Evolutionary conservation across 2,888 invertebrate genomes (phyloP), one percentile per base, ranked within the genome.

Genomic region (Lycaena phlaeas): DNA sequence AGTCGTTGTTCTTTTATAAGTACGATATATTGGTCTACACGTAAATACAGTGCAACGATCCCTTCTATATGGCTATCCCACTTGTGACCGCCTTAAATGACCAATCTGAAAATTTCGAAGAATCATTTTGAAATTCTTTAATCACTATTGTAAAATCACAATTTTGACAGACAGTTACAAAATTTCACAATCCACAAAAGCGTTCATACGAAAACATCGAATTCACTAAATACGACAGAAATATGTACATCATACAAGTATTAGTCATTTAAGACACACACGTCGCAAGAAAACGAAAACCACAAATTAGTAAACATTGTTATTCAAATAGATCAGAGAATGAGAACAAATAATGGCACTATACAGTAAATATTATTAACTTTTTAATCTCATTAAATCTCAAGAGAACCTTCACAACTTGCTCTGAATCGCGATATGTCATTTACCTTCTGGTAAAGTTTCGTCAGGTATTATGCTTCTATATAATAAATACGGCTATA

Each of bases 11-110:
- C 65, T 54, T 66, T 68, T 72, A 68, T 55, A 55, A 43, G 53
- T 56, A 57, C 52, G 52, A 54, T 64, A 34, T 65, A 43, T 60
- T 46, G 52, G 17, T 12, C 39, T 39, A 39, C 30, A 29, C 52
- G 46, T 50, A 46, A 55, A 61, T 60, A 38, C 14, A 40, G 40
- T 26, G 31, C 12, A 31, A 18, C 11, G 38, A 27, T 25, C 22
- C 56, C 56, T 54, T 57, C 67, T 77, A 81, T 53, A 76, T 69
- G 56, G 71, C 70, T 71, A 81, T 70, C 63, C 79, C 81, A 60
- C 75, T 75, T 57, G 78, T 65, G 61, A 81, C 78, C 73, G 69
- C 78, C 75, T 82, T 84, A 82, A 84, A 84, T 67, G 82, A 82
- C 81, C 82, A 79, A 84, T 84, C 82, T 84, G 82, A 73, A 81